phyloP scores from a whole-genome alignment of 2,888 invertebrate species.

The Dryobotodes eremita region DNA sequence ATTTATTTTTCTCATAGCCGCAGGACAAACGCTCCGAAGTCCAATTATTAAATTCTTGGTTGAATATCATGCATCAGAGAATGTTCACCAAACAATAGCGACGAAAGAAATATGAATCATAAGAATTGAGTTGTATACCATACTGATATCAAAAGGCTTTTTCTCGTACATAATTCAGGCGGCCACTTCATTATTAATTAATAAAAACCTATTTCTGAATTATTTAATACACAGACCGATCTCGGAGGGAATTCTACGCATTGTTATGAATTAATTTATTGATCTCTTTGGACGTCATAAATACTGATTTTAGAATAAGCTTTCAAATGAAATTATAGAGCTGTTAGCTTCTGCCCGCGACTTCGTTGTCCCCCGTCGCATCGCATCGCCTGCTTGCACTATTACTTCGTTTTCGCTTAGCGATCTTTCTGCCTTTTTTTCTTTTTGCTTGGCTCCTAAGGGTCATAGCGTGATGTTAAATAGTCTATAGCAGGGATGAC shows the following conservation, averaged over 20 bases:
- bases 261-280: slow-evolving; percentile 83
- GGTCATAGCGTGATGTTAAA: no score
- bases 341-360: background rate
- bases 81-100: slow-evolving; percentile 81
- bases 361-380: no score
- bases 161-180: slow-evolving; percentile 73
- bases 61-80: slow-evolving; percentile 75
- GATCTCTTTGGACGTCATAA: slow-evolving; percentile 75
- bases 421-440: no score
- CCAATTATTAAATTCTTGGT: slow-evolving; percentile 87
- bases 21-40: slow-evolving; percentile 75
- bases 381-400: no score
- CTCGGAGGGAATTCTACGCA: slow-evolving; percentile 74
- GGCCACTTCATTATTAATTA: slow-evolving; percentile 84
- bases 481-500: no score
- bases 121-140: slow-evolving; percentile 82
- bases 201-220: slow-evolving; percentile 86
- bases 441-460: no score
- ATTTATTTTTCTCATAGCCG: slow-evolving; percentile 83
- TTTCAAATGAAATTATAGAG: slow-evolving; percentile 54
- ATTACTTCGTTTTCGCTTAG: no score
- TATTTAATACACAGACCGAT: slow-evolving; percentile 79
- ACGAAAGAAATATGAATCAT: slow-evolving; percentile 84
- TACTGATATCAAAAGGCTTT: slow-evolving; percentile 68
- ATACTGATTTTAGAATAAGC: slow-evolving; percentile 68